A percentile compares a stretch with the other conserved stretches of the same genome.
Evolutionary conservation across 2,113 vertebrate species (phyloP).

Genomic region (Nibea coibor): DNA sequence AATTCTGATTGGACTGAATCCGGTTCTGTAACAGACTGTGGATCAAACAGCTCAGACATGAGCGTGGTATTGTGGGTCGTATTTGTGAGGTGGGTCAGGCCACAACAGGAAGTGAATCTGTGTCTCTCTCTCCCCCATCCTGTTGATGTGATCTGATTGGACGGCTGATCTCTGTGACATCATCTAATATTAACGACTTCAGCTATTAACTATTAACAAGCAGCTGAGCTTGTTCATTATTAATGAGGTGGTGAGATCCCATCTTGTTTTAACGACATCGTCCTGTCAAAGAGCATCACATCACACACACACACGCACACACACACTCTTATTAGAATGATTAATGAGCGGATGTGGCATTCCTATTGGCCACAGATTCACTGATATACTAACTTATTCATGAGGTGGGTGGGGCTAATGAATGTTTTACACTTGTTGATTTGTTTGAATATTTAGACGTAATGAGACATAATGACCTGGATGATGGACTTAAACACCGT

Average conservation of each 20-base stretch:
- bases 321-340: neutral
- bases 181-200: constrained; percentile 11
- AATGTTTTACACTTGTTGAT: constrained; percentile 28
- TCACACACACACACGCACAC: neutral
- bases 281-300: constrained; percentile 14
- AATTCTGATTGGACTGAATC: too few species aligned
- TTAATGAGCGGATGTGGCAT: neutral
- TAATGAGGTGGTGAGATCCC: neutral
- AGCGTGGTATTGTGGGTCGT: too few species aligned
- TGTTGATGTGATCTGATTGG: constrained; percentile 25
- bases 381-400: neutral
- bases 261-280: neutral
- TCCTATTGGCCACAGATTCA: constrained; percentile 12
- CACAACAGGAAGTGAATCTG: neutral
- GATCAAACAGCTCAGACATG: too few species aligned
- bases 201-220: constrained; percentile 17
- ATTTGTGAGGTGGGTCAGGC: neutral
- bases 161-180: neutral
- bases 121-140: neutral
- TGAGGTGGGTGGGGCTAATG: constrained; percentile 26
- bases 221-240: neutral
- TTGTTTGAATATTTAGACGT: constrained; percentile 17
- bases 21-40: too few species aligned
- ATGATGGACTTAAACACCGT: constrained; percentile 24
- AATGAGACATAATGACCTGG: constrained; percentile 38